Evolutionary conservation across 2,113 vertebrate species (phyloP).

Genomic region (Reinhardtius hippoglossoides): DNA sequence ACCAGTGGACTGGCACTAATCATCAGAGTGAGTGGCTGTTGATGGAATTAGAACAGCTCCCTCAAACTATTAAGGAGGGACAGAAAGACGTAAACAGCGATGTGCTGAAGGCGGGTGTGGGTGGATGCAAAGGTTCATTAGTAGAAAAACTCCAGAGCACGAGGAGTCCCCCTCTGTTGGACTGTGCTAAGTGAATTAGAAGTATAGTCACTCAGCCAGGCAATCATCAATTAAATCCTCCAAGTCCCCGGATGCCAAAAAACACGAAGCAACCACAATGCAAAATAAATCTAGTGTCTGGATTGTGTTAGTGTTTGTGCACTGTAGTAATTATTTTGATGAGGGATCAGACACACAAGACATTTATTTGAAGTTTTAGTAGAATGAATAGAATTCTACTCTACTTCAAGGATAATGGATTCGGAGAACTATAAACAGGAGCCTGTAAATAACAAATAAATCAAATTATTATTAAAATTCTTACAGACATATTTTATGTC

Average conservation of each 20-base stretch:
- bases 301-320: constrained; percentile 24
- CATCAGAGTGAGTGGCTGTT: constrained; percentile 82
- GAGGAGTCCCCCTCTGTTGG: constrained; percentile 47
- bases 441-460: neutral
- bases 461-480: too few species aligned
- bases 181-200: constrained; percentile 65
- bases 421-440: neutral
- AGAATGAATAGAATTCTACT: neutral
- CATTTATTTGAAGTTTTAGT: constrained; percentile 27
- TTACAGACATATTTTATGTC: too few species aligned
- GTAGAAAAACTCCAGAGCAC: constrained; percentile 52
- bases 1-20: constrained; percentile 76
- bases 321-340: constrained; percentile 28
- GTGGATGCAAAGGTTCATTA: constrained; percentile 66
- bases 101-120: constrained; percentile 67
- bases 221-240: constrained; percentile 65
- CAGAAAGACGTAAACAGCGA: constrained; percentile 84
- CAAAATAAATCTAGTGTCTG: constrained; percentile 31
- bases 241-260: constrained; percentile 8
- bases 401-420: too few species aligned
- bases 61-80: constrained; percentile 91
- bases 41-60: constrained; percentile 85
- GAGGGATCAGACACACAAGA: constrained; percentile 5
- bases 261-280: constrained; percentile 7
- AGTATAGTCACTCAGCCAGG: constrained; percentile 59